These are phyloP conservation scores for Prunella himalayana DNA, from an alignment of 2,113 vertebrate genomes.

Conservation along the genomic window DNA sequence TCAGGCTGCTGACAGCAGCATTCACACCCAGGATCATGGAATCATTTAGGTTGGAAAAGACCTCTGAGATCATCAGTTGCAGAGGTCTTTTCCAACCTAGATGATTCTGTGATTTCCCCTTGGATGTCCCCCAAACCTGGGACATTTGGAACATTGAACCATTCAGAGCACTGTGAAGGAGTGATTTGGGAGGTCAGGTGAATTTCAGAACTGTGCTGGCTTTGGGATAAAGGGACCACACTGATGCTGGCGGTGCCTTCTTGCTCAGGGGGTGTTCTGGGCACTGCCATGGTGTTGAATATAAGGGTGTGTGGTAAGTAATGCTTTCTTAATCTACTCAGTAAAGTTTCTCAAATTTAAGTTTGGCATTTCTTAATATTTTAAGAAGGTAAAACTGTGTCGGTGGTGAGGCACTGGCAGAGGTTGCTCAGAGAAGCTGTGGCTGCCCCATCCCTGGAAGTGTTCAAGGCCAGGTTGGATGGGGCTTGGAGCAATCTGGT, in stretches of 20 bases:
- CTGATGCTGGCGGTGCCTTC: background rate
- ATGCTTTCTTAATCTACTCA: background rate
- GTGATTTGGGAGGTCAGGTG: background rate
- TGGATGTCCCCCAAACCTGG: background rate
- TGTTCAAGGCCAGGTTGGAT: background rate
- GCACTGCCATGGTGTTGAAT: too few species aligned
- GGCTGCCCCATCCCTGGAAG: background rate
- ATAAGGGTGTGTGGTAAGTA: background rate
- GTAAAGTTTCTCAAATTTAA: background rate
- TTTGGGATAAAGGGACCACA: background rate
- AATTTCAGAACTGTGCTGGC: background rate
- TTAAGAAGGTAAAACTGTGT: background rate
- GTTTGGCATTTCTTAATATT: background rate
- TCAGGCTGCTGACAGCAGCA: rapidly evolving
- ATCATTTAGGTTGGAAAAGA: background rate
- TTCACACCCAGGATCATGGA: background rate
- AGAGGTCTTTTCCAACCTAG: background rate
- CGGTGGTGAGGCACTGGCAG: background rate
- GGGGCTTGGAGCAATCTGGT: rapidly evolving
- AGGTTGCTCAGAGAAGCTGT: background rate
- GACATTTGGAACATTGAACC: background rate
- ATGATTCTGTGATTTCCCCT: background rate
- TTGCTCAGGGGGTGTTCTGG: background rate
- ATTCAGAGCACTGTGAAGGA: background rate
- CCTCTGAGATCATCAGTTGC: background rate